Evolutionary conservation across 2,797 vertebrate genomes (phyloP).

Genomic region (Acrocephalus scirpaceus): DNA sequence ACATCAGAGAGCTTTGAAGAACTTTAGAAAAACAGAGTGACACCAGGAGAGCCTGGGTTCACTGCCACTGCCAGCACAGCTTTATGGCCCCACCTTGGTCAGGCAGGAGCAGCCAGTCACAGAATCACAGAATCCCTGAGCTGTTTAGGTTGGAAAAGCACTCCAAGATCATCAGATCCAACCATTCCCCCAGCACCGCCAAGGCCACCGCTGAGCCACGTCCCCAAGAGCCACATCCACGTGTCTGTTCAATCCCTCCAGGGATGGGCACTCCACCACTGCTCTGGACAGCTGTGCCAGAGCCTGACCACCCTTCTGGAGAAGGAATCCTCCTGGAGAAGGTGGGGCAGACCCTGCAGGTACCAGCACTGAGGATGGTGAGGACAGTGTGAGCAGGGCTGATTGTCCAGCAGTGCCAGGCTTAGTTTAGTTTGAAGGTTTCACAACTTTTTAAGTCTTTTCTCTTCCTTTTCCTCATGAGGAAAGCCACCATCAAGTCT

Average conservation of each 20-base stretch:
- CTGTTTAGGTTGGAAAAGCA: neutral
- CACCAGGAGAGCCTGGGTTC: neutral
- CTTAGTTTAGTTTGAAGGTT: neutral
- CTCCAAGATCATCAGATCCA: neutral
- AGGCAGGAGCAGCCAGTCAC: neutral
- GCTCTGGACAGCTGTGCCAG: neutral
- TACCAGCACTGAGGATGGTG: neutral
- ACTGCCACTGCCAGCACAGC: neutral
- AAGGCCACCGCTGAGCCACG: fast-evolving
- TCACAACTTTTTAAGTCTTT: neutral
- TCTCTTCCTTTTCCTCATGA: neutral
- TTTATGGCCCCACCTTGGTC: neutral
- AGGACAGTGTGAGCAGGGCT: neutral
- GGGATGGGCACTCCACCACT: neutral
- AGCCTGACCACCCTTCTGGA: neutral
- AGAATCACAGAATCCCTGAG: neutral
- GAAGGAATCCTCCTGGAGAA: neutral
- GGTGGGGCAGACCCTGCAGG: neutral
- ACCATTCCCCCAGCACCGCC: fast-evolving
- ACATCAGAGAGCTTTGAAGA: too few species aligned
- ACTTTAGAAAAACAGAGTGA: too few species aligned
- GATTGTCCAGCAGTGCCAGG: neutral
- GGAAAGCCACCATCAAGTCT: neutral
- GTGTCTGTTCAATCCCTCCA: neutral
- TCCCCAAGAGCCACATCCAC: neutral